Conservation (phyloP, 2,888 invertebrate genomes). For the Hypsopygia costalis region DNA sequence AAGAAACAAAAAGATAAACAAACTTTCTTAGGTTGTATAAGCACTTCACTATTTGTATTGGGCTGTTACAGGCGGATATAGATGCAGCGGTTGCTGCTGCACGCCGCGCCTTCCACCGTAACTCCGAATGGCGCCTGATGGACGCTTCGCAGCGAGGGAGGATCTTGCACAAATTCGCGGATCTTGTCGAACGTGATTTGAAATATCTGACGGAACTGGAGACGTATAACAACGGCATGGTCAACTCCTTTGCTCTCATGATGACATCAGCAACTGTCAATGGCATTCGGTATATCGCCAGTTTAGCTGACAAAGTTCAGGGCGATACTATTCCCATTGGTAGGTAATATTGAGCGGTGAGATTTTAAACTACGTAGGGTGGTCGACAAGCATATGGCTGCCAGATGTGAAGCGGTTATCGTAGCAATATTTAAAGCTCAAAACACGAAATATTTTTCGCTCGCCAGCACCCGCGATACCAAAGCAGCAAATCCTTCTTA, state of each 20-base stretch:
- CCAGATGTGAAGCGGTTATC: no score
- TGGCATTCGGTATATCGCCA: conserved; percentile 88
- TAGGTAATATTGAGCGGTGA: no score
- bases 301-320: conserved; percentile 93
- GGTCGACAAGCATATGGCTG: no score
- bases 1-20: no score
- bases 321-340: conserved; percentile 84
- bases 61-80: conserved; percentile 83
- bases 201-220: conserved; percentile 90
- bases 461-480: no score
- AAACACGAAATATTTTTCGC: no score
- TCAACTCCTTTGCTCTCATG: conserved; percentile 80
- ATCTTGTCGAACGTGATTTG: conserved; percentile 87
- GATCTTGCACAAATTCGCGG: conserved; percentile 86
- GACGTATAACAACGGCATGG: conserved; percentile 95
- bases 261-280: conserved; percentile 59
- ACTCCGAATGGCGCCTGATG: conserved; percentile 88
- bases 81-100: conserved; percentile 89
- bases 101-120: conserved; percentile 83
- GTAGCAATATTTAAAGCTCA: no score
- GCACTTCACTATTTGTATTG: no score
- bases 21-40: no score
- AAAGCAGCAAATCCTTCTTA: no score
- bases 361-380: no score
- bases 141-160: conserved; percentile 89